A percentile compares a stretch with the other conserved stretches of the same genome.
phyloP scores from a whole-genome alignment of 2,113 vertebrate genomes.

The Anser brachyrhynchus region DNA sequence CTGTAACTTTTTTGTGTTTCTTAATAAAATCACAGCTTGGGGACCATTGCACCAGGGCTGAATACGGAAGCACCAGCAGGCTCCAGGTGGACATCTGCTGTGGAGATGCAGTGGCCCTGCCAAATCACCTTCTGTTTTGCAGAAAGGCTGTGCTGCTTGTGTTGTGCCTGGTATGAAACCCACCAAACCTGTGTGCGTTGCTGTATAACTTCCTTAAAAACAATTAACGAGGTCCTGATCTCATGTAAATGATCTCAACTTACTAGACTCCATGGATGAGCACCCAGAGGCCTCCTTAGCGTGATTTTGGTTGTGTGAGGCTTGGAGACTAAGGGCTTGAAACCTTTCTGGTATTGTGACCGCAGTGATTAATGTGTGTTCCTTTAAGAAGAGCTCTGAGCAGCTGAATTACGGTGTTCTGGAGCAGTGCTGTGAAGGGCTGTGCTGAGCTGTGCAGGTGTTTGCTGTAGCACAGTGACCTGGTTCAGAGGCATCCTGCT shows the following conservation, averaged over 20 bases:
- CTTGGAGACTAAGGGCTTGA: background rate
- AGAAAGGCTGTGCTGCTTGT: background rate
- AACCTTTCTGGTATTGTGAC: background rate
- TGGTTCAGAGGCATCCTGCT: background rate
- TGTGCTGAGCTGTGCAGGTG: too few species aligned
- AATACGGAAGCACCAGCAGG: background rate
- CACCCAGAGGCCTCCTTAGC: rapidly evolving
- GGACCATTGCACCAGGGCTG: background rate
- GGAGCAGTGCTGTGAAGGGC: too few species aligned
- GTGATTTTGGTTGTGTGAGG: rapidly evolving
- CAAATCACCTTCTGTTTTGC: background rate
- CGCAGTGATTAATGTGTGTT: background rate
- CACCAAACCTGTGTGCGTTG: rapidly evolving
- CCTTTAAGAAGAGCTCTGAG: background rate
- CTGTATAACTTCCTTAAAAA: background rate
- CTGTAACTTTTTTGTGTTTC: too few species aligned
- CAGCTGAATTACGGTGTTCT: background rate
- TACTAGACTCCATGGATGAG: background rate
- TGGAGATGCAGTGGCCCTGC: background rate
- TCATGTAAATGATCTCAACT: background rate
- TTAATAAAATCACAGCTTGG: background rate
- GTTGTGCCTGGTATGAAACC: background rate
- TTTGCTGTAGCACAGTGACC: background rate
- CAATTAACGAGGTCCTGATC: background rate
- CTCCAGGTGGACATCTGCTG: rapidly evolving